Base-by-base conservation (phyloP, 2,797 vertebrate genomes). In the Crossoptilon crossoptilon region DNA sequence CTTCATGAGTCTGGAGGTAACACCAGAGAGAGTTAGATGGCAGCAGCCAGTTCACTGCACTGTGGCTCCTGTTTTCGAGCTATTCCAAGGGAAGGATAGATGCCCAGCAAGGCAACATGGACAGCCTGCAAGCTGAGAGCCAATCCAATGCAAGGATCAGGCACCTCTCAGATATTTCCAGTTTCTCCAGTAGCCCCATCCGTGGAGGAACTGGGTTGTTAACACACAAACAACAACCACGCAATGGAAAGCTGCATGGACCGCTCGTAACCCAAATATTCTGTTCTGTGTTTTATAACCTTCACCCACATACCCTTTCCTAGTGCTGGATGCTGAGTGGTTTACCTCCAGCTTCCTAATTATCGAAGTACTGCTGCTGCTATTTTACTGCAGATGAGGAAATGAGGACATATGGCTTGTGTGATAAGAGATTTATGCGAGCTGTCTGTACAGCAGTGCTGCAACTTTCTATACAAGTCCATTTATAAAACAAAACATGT, bases 381-480 rank as follows among this genome's bases (percentile, higher is more conserved):
- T 84, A 58, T 84, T 85, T 86, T 19, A 62, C 84, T 3, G 0
- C 93, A 49, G 93, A 78, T 68, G 95, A 96, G 95, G 95, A 96
- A 96, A 95, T 89, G 94, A 88, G 92, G 95, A 96, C 96, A 96
- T 96, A 95, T 96, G 96, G 96, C 95, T 90, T 71, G 76, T 43
- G 93, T 96, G 96, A 96, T 96, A 96, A 96, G 96, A 58, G 93
- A 92, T 92, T 87, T 86, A 90, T 90, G 94, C 1, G 85, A 86
- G 93, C 83, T 90, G 93, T 90, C 95, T 73, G 73, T 71, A 87
- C 82, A 68, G 39, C 63, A 9, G 73, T 1, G 39, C 89, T 76
- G 93, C 87, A 58, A 60, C 89, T 95, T 95, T 96, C 95, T 94
- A 70, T 81, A 87, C 92, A 87, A 94, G 92, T 53, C 95, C 95